phyloP scores from a whole-genome alignment of 1,140 invertebrate species.

The Drosophila bifasciata region DNA sequence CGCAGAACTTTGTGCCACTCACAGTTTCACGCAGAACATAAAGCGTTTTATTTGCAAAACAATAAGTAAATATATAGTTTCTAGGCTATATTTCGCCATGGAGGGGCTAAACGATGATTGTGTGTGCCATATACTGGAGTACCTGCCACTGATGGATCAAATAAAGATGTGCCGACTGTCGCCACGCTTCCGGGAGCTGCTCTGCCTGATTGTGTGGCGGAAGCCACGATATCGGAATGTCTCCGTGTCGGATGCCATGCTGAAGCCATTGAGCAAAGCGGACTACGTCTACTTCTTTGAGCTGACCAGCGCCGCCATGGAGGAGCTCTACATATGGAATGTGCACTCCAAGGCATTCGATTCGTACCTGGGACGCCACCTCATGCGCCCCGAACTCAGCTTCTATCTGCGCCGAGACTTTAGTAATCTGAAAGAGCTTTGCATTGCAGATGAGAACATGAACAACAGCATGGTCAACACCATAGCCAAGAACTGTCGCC shows the following conservation, averaged over 20 bases:
- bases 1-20: no score
- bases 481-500: conserved; percentile 48
- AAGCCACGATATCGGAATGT: conserved; percentile 58
- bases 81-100: conserved; percentile 39
- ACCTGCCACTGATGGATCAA: conserved; percentile 64
- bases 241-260: conserved; percentile 50
- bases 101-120: conserved; percentile 74
- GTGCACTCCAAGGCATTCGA: conserved; percentile 63
- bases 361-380: conserved; percentile 66
- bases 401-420: conserved; percentile 67
- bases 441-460: conserved; percentile 54
- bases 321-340: conserved; percentile 66
- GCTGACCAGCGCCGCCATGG: conserved; percentile 54
- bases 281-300: conserved; percentile 74
- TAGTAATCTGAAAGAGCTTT: conserved; percentile 57
- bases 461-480: conserved; percentile 72
- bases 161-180: conserved; percentile 59
- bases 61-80: no score
- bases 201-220: conserved; percentile 62
- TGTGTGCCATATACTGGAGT: conserved; percentile 65
- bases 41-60: no score
- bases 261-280: conserved; percentile 55
- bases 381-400: conserved; percentile 60
- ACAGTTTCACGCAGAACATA: no score
- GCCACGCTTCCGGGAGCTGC: conserved; percentile 49